Evolutionary conservation across 2,113 vertebrate genomes (phyloP).

Genomic region (Eptesicus fuscus): DNA sequence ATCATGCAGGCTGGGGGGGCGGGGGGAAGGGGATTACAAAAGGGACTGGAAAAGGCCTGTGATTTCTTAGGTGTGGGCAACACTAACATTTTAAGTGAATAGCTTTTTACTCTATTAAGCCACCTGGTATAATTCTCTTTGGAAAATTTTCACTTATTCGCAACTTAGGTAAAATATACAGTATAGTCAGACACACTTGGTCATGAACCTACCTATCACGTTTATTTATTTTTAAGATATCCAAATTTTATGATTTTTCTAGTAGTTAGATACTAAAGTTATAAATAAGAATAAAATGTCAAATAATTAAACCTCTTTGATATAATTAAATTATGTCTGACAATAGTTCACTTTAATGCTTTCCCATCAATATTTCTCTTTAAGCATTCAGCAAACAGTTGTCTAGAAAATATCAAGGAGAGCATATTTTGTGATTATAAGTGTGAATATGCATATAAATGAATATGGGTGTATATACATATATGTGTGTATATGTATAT

Average conservation of each 20-base stretch:
- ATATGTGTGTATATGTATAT: neutral
- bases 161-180: conserved; percentile 31
- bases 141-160: conserved; percentile 19
- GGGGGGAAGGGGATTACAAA: neutral
- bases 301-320: conserved; percentile 18
- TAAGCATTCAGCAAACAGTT: conserved; percentile 10
- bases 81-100: neutral
- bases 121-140: neutral
- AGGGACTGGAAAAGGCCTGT: neutral
- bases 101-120: neutral
- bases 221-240: conserved; percentile 12
- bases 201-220: neutral
- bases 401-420: conserved; percentile 39
- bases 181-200: neutral
- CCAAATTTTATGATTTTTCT: conserved; percentile 10
- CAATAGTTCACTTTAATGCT: conserved; percentile 7
- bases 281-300: conserved; percentile 38
- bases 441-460: neutral
- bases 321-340: conserved; percentile 2
- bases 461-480: neutral
- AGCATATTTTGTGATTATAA: neutral
- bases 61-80: neutral
- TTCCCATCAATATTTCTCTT: neutral
- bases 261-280: neutral
- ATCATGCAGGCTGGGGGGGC: neutral